Conservation (phyloP, 2,797 vertebrate genomes). For the Mus minutoides region DNA sequence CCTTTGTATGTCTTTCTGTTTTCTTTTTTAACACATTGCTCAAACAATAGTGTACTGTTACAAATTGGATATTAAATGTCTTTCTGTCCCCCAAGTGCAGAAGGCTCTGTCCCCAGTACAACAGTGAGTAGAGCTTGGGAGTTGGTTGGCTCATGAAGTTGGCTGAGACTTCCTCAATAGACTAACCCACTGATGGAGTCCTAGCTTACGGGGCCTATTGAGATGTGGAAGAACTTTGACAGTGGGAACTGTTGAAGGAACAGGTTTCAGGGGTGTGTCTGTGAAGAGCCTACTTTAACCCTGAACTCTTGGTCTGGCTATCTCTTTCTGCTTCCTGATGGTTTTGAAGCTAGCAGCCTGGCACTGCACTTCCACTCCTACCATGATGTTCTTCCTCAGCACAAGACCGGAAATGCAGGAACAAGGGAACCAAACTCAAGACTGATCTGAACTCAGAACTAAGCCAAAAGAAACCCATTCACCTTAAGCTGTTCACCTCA, state of each 20-base stretch:
- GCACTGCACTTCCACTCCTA: background rate
- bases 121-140: background rate
- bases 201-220: background rate
- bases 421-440: background rate
- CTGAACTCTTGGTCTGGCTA: background rate
- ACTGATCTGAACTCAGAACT: background rate
- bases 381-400: background rate
- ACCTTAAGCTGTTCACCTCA: background rate
- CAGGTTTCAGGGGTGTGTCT: background rate
- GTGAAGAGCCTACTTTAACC: background rate
- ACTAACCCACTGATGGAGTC: background rate
- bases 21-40: fast-evolving
- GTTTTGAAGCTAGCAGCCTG: background rate
- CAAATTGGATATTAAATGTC: background rate
- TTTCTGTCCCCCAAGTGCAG: background rate
- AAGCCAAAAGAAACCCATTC: background rate
- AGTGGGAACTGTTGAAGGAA: background rate
- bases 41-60: fast-evolving
- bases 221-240: background rate
- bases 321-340: background rate
- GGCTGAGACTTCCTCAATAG: no score
- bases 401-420: background rate
- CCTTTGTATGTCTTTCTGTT: background rate
- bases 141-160: background rate
- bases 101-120: background rate